Base-by-base conservation (phyloP, 1,140 invertebrate genomes). In the Diuraphis noxia region DNA sequence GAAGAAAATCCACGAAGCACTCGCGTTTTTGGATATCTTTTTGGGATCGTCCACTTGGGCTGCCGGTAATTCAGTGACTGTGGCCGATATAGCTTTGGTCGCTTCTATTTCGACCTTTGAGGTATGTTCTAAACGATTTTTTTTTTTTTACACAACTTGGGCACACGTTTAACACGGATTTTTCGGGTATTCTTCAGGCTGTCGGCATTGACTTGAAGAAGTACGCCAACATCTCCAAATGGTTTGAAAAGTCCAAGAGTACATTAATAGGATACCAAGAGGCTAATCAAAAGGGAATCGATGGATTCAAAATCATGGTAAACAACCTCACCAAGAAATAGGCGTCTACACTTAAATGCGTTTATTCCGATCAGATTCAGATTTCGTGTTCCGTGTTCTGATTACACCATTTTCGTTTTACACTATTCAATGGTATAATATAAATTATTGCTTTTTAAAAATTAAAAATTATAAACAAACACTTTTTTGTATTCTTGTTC, bases 1-100 rank as follows among this genome's bases (percentile, higher is more conserved):
- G 88, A 95, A 95, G 52, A 96, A 96, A 93, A 94, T 96, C 8
- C 95, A 95, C 23, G 94, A 95, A 23, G 95, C 95, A 6, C 94
- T 97, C 77, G 94, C 94, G 34, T 95, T 96, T 92, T 93, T 97
- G n/a, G 95, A 97, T 92, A 95, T 93, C 6, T 96, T 96, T 94
- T 94, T 97, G 41, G 95, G 96, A 85, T 95, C 94, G 0, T 94
- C 95, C 92, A 94, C 95, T 81, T 97, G 95, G 93, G 95, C 94
- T 5, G 96, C 96, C 19, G 96, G 96, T 23, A 94, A 95, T 92
- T 95, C 94, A 36, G 93, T 97, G 25, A 97, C 97, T 38, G 93
- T 98, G 21, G 97, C 97, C 17, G 97, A 97, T 93, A 94, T 96
- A 30, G 93, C 95, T 34, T 92, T 97, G 52, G 93, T 95, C 21